Base-by-base conservation (phyloP, 2,797 vertebrate species). In the Pantherophis vulpinus region DNA sequence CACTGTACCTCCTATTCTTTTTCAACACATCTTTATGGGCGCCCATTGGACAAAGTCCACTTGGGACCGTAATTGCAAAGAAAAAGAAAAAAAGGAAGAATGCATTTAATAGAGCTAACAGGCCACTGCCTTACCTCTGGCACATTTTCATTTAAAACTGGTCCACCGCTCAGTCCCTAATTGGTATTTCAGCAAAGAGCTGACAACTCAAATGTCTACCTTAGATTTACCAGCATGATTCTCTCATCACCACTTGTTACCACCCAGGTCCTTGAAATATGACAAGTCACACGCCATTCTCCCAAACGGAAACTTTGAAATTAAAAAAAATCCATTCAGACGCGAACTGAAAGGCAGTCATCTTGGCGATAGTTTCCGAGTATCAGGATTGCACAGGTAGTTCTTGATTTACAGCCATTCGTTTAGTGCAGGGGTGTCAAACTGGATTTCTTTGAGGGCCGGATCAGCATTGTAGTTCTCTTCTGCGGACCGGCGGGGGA, bases 181-280 rank as follows among this genome's bases (percentile, higher is more conserved):
- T 87, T 55, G 93, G 55, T 91, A 54, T 95, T 94, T 96, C 86
- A 93, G 92, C 37, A 92, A 94, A 90, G 66, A 92, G n/a, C 11
- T 94, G 54, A 20, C n/a, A 61, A 63, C 56, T 59, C 86, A 90
- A 92, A 93, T 61, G 93, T 1, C 70, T 70, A 60, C 7, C 55
- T 93, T 79, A 93, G 8, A 16, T 16, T 88, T 27, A 87, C 42
- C 86, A 1, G 27, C 0, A 42, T 55, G 83, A 83, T 54, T 88
- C 55, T 1, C 32, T 16, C 37, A 7, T 63, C 74, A 63, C 20
- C 29, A 92, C 32, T 29, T 32, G 2, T 4, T 95, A 59, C 86
- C 20, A 91, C 86, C 14, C 3, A n/a, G 90, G 18, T 23, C 25
- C 70, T 88, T 94, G 92, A 95, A 95, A 93, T 93, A 94, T 93